Evolutionary conservation across 2,888 invertebrate genomes (phyloP), one percentile per base, ranked within the genome.

Genomic region (Acleris literana): DNA sequence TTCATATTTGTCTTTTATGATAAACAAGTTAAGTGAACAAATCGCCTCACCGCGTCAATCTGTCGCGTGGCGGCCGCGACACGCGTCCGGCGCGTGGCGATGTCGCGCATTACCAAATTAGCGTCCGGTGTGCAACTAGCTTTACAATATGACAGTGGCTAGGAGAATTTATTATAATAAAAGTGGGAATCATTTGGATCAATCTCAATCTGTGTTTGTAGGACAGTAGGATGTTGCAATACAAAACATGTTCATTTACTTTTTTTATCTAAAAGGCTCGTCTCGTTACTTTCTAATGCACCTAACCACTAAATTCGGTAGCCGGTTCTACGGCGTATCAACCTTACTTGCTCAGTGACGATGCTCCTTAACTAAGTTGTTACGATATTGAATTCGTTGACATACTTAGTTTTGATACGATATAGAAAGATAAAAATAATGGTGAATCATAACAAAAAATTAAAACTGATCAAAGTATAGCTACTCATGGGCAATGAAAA

Each of bases 11-110:
- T 85, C 80, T 81, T 79, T 82, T 79, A 76, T 77, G 81, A 83
- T 82, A 86, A 89, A 86, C 84, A 85, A 87, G 87, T 87, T 83
- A 85, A 87, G 89, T 87, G 90, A 83, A 87, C 90, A 89, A 90
- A 91, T 92, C 85, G 90, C 75, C 72, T 77, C 76, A 82, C 76
- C 76, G 76, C 84, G 84, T 85, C 85, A 85, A 82, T 85, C 81
- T 80, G 88, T 84, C 89, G 84, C 83, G 89, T 84, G 88, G 77
- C 75, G 87, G 77, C 75, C 76, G 76, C 71, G 80, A 67, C 88
- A 76, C 88, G 86, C 86, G 90, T 46, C 76, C 43, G 81, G 57
- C 85, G 78, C 85, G 86, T 86, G 72, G 48, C 82, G 73, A 73
- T 77, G 79, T 80, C 78, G 83, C 84, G 85, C 87, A 90, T 92